Conservation (phyloP, 1,140 invertebrate genomes). For the Chymomyza costata region DNA sequence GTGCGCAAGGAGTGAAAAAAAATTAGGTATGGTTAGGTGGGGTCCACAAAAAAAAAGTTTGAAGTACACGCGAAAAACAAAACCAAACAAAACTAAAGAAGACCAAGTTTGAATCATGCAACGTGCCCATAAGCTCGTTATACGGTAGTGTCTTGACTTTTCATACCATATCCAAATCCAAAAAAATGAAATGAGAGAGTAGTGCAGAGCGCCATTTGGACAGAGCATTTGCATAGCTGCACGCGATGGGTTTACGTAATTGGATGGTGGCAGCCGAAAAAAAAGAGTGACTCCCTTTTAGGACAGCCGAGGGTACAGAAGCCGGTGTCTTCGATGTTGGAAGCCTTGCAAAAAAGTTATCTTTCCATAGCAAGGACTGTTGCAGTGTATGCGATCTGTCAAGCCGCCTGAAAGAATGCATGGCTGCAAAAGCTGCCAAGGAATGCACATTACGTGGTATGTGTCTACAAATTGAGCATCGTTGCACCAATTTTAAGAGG, state of each 20-base stretch:
- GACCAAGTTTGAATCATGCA: slow-evolving; percentile 50
- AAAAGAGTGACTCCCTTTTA: too few relatives aligned
- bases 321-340: too few relatives aligned
- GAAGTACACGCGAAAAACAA: slow-evolving; percentile 20
- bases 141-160: slow-evolving; percentile 29
- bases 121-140: slow-evolving; percentile 41
- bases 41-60: slow-evolving; percentile 15
- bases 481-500: too few relatives aligned
- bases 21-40: neutral
- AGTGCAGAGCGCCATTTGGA: slow-evolving; percentile 13
- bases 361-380: too few relatives aligned
- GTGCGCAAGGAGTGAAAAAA: slow-evolving; percentile 15
- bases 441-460: too few relatives aligned
- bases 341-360: too few relatives aligned
- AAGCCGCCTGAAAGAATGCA: too few relatives aligned
- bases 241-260: slow-evolving; percentile 64
- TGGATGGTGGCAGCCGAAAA: slow-evolving; percentile 47
- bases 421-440: too few relatives aligned
- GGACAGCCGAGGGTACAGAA: too few relatives aligned
- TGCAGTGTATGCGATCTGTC: too few relatives aligned
- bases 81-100: too few relatives aligned
- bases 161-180: neutral
- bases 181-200: slow-evolving; percentile 10
- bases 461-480: too few relatives aligned
- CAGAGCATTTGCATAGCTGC: slow-evolving; percentile 46